Evolutionary conservation across 2,113 vertebrate genomes (phyloP), one percentile per base, ranked within the genome.

Genomic region (Zonotrichia leucophrys): DNA sequence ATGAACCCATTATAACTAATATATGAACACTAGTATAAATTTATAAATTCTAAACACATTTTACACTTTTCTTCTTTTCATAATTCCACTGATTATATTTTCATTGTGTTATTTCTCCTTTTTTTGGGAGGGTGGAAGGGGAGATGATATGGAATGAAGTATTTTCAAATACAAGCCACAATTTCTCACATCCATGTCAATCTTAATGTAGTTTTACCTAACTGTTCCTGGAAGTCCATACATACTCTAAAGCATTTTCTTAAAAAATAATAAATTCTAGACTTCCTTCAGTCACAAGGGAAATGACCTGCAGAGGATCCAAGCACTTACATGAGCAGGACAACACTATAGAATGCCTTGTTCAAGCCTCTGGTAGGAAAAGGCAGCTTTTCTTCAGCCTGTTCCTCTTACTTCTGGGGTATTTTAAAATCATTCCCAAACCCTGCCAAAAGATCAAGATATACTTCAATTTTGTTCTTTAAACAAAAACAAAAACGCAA

Each of bases 121-220:
- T 44, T 44, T 64, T 47, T 20, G 2, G 2, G 4, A 24, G 7
- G 5, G 2, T 37, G 8, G 10, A 9, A 1, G 10, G 11, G 2
- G 4, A 18, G 6, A 27, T 11, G 4, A 20, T 25, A 8, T 5
- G 6, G 37, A 58, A 42, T 1, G 0, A 25, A 2, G 0, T 10
- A 10, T 66, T 84, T 89, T 84, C 3, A 4, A 74, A 47, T 56
- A 66, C 31, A 77, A 86, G 11, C 17, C 21, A 84, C 60, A 49
- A 68, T 60, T 82, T 84, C 22, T 90, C 15, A 49, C 15, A 72
- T 56, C 35, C 30, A 39, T 31, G 10, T 35, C 31, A 56, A 56
- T 76, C 49, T 55, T 84, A 46, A 60, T 37, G 31, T 41, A 41
- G 19, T 60, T 96, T 80, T 83, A 50, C 46, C 46, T 79, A 72